Evolutionary conservation across 2,888 invertebrate genomes (phyloP).

Genomic region (Meiosimyza platycephala): DNA sequence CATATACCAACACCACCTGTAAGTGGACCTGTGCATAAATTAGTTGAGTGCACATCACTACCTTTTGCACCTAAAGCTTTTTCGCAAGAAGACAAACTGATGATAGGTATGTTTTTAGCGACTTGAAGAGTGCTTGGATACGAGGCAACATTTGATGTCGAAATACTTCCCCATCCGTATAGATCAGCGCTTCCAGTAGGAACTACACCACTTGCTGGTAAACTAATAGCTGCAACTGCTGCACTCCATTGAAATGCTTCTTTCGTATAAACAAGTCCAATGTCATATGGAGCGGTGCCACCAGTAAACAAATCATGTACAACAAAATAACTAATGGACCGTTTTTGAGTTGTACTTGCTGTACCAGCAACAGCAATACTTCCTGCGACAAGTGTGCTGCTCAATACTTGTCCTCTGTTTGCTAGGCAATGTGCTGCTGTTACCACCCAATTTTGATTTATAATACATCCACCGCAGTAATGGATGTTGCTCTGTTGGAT

Average conservation of each 20-base stretch:
- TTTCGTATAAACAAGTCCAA: constrained; percentile 59
- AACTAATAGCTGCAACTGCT: constrained; percentile 53
- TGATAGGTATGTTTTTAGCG: constrained; percentile 57
- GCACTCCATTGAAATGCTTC: constrained; percentile 56
- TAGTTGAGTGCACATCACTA: constrained; percentile 55
- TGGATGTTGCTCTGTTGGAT: constrained; percentile 57
- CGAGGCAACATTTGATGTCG: constrained; percentile 51
- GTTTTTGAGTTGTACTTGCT: constrained; percentile 55
- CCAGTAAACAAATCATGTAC: constrained; percentile 59
- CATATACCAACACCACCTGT: constrained; percentile 59
- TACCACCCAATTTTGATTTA: constrained; percentile 60
- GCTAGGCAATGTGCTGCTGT: constrained; percentile 63
- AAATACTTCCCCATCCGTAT: constrained; percentile 64
- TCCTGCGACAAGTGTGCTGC: constrained; percentile 58
- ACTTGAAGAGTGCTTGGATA: constrained; percentile 55
- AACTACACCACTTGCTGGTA: constrained; percentile 50
- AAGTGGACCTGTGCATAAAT: constrained; percentile 61
- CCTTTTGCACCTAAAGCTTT: constrained; percentile 53
- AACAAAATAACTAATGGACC: constrained; percentile 54
- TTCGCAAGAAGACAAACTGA: constrained; percentile 51
- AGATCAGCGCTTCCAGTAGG: constrained; percentile 56
- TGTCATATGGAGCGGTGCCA: constrained; percentile 61
- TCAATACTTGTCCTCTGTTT: constrained; percentile 51
- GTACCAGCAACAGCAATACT: constrained; percentile 56
- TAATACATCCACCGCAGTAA: constrained; percentile 61